These are phyloP conservation scores for Microcebus tavaratra DNA, from an alignment of 2,113 vertebrate species.

Conservation along the genomic window DNA sequence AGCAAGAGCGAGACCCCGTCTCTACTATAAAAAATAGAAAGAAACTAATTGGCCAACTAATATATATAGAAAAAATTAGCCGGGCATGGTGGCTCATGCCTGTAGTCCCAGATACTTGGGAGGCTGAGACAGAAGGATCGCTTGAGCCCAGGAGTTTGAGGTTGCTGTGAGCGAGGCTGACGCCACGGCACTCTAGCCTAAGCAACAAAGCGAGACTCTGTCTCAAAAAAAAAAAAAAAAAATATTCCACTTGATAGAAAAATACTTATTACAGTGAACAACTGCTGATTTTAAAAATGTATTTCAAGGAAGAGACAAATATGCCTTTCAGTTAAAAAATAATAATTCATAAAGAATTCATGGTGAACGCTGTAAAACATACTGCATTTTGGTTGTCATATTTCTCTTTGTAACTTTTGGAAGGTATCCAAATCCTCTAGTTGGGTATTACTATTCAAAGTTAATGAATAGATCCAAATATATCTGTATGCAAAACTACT, in stretches of 20 bases:
- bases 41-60: too few species aligned
- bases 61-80: too few species aligned
- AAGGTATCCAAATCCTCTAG: background rate
- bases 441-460: background rate
- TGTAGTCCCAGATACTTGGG: too few species aligned
- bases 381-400: background rate
- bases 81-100: too few species aligned
- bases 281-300: background rate
- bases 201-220: too few species aligned
- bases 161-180: too few species aligned
- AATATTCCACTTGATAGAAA: background rate
- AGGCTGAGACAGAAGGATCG: too few species aligned
- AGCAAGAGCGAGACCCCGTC: too few species aligned
- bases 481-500: conserved; percentile 50
- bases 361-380: background rate
- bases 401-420: conserved; percentile 21
- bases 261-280: background rate
- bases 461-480: conserved; percentile 54
- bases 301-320: background rate
- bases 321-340: background rate
- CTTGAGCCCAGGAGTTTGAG: too few species aligned
- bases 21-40: too few species aligned
- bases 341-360: background rate
- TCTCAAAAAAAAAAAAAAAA: too few species aligned
- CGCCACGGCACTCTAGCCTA: too few species aligned